Base-by-base conservation (phyloP, 2,888 invertebrate species). In the Tenthredo mesomela region DNA sequence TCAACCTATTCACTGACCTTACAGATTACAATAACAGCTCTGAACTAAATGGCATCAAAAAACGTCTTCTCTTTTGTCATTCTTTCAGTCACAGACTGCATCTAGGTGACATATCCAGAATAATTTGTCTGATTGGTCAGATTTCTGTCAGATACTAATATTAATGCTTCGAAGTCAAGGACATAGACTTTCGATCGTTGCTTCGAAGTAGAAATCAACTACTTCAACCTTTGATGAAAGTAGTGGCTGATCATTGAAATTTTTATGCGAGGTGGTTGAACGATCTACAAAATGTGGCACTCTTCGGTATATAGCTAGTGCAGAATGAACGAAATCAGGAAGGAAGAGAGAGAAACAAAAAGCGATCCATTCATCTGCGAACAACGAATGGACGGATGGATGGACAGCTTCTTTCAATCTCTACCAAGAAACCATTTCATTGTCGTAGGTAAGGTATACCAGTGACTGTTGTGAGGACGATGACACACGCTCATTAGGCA, bases 401-500 rank as follows among this genome's bases (percentile, higher is more conserved):
- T 84, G 78, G 87, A 85, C 86, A 86, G 84, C 29, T 78, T 71
- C 85, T 87, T 87, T 87, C 84, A 86, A 86, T 85, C 82, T 78
- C 47, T 50, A 29, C 77, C 58, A 71, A n/a, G 75, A 84, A 75
- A 73, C 77, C 84, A 84, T 84, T 82, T 29, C 47, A 84, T 61
- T 47, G 78, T 50, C 77, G 73, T 85, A 84, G 82, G 84, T 86
- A 85, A 80, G 85, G 85, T 50, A 82, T 80, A 67, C 43, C 61
- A 25, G 83, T 54, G 84, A 85, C 80, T 82, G 82, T 86, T 86
- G 65, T 85, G 78, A 33, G 21, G 25, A 67, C 65, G 84, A 86
- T 85, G 71, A 58, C 85, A 37, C 65, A 58, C 84, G 78, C 84
- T 86, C 86, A 86, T 87, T 86, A 87, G 85, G 85, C 84, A 37